phyloP scores from a whole-genome alignment of 2,113 vertebrate species.

The Saimiri boliviensis region DNA sequence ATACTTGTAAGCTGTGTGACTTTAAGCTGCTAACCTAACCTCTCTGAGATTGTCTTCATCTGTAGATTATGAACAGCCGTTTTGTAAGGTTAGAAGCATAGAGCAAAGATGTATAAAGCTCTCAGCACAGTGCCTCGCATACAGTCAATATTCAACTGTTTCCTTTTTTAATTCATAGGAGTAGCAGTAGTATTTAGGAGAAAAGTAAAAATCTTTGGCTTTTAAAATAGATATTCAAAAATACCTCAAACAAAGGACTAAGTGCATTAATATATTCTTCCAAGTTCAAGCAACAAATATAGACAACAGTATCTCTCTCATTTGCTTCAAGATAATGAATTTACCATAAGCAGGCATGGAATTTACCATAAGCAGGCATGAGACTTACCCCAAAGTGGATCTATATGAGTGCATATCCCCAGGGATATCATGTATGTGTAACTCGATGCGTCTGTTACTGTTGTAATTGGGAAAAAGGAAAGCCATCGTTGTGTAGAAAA shows the following conservation, averaged over 20 bases:
- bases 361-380: constrained; percentile 18
- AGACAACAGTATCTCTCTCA: background rate
- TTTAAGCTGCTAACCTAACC: background rate
- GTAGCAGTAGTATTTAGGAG: background rate
- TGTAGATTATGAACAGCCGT: background rate
- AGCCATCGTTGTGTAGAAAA: background rate
- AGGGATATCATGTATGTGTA: background rate
- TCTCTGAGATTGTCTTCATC: background rate
- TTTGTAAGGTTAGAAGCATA: background rate
- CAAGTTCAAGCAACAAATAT: background rate
- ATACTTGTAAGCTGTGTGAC: background rate
- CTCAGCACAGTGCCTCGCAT: background rate
- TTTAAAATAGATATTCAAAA: background rate
- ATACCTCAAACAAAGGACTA: background rate
- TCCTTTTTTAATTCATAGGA: background rate
- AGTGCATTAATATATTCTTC: background rate
- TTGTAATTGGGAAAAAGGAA: constrained; percentile 55
- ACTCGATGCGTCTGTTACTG: constrained; percentile 47
- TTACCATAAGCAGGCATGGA: constrained; percentile 18
- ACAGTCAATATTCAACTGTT: background rate
- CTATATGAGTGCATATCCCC: constrained; percentile 43
- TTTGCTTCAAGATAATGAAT: constrained; percentile 34
- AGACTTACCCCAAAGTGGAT: constrained; percentile 39
- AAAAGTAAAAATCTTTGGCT: background rate
- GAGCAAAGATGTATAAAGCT: background rate